These are phyloP conservation scores for Thalassophryne amazonica DNA, from an alignment of 2,797 vertebrate genomes.

Conservation along the genomic window DNA sequence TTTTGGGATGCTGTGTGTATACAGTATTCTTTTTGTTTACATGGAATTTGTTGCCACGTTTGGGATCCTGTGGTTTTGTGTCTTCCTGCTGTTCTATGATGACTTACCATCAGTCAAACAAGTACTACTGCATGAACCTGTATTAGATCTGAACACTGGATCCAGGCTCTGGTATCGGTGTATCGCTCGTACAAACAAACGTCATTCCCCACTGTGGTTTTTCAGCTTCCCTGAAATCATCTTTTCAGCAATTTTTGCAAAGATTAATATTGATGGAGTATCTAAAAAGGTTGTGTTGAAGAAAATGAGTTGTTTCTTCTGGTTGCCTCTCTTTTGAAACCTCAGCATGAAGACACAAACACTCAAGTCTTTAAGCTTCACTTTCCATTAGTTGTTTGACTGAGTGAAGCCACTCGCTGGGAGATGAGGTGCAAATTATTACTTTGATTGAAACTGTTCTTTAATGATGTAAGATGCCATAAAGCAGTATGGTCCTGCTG, in stretches of 20 bases:
- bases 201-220: background rate
- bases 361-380: background rate
- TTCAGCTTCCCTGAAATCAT: background rate
- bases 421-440: conserved; percentile 1
- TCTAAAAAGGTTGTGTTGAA: background rate
- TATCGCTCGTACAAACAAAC: background rate
- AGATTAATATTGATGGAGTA: conserved; percentile 2
- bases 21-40: too few species aligned
- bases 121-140: too few species aligned
- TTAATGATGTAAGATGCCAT: conserved; percentile 32
- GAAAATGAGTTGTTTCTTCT: background rate
- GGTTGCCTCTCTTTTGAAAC: conserved; percentile 3
- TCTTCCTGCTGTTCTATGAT: too few species aligned
- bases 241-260: background rate
- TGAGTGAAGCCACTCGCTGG: background rate
- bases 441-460: conserved; percentile 11
- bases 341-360: background rate
- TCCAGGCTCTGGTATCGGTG: too few species aligned
- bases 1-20: too few species aligned
- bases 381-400: conserved; percentile 1
- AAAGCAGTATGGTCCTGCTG: conserved; percentile 32
- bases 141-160: too few species aligned
- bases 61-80: too few species aligned
- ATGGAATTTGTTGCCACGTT: too few species aligned
- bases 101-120: too few species aligned